Evolutionary conservation across 1,140 invertebrate species (phyloP).

Genomic region (Drosophila parabipectinata): DNA sequence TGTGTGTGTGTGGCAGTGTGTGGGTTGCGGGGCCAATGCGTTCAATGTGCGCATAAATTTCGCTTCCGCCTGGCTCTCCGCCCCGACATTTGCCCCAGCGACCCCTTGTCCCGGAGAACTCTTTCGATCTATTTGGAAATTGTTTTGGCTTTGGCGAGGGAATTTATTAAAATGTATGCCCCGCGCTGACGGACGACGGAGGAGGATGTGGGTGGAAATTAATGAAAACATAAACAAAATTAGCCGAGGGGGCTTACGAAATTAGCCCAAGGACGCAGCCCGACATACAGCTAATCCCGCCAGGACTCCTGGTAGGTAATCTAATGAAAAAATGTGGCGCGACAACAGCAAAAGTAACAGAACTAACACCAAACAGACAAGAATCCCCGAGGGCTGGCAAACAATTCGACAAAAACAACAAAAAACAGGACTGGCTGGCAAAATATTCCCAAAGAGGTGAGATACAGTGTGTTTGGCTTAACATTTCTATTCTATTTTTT

Average conservation of each 20-base stretch:
- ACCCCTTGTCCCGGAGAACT: conserved; percentile 4
- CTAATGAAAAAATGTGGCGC: conserved; percentile 66
- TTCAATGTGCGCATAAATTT: conserved; percentile 74
- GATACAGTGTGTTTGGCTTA: conserved; percentile 39
- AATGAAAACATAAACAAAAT: conserved; percentile 78
- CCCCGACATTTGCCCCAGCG: neutral
- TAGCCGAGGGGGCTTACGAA: conserved; percentile 49
- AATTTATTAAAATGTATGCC: conserved; percentile 74
- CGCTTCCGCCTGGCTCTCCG: conserved; percentile 39
- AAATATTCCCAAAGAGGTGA: conserved; percentile 15
- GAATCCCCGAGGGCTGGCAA: conserved; percentile 66
- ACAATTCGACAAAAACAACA: conserved; percentile 36
- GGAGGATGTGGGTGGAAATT: conserved; percentile 22
- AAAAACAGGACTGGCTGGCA: conserved; percentile 21
- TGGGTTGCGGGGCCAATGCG: conserved; percentile 40
- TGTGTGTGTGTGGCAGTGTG: conserved; percentile 14
- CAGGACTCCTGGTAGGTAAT: conserved; percentile 46
- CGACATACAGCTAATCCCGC: conserved; percentile 42
- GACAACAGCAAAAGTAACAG: conserved; percentile 45
- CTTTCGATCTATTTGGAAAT: conserved; percentile 65
- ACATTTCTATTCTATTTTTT: conserved; percentile 41
- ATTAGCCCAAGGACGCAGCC: conserved; percentile 69
- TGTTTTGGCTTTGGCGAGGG: conserved; percentile 39
- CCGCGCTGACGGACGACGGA: conserved; percentile 51
- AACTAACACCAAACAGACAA: conserved; percentile 52